These are phyloP conservation scores for Momotus momota DNA, from an alignment of 2,797 vertebrate species.

Conservation along the genomic window DNA sequence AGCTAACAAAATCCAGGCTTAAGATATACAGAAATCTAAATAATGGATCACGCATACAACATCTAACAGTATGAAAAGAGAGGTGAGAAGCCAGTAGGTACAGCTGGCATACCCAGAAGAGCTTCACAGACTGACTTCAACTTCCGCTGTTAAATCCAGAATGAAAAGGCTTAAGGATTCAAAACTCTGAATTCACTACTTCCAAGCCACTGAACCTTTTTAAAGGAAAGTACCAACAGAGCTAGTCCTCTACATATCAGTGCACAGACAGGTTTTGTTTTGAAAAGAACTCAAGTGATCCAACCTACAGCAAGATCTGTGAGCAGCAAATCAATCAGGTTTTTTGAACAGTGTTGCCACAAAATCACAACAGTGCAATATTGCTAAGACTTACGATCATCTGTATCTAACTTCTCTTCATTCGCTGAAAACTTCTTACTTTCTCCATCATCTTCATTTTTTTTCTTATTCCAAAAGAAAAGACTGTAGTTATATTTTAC, in stretches of 20 bases:
- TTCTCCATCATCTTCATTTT: conserved; percentile 86
- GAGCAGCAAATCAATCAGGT: background rate
- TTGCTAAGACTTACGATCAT: conserved; percentile 84
- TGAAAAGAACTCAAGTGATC: background rate
- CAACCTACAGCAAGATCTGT: background rate
- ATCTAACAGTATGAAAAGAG: background rate
- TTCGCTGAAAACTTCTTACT: conserved; percentile 87
- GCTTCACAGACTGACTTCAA: background rate
- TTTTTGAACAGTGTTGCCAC: background rate
- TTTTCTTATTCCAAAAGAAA: conserved; percentile 87
- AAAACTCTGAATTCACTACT: background rate
- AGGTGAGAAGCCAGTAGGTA: background rate
- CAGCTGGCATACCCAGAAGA: background rate
- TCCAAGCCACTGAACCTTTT: background rate
- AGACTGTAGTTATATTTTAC: conserved; percentile 53
- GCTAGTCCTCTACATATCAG: background rate
- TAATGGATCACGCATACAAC: background rate
- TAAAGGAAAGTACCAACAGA: background rate
- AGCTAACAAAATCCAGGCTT: background rate
- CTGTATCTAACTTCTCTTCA: conserved; percentile 83
- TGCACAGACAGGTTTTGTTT: background rate
- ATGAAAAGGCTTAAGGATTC: background rate
- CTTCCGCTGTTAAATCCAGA: background rate
- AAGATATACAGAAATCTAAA: background rate
- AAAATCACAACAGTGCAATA: background rate